Percentiles rank a stretch among this genome's conserved stretches.
Conservation (phyloP, 2,888 invertebrate species). For the Polylopha cassiicola region DNA sequence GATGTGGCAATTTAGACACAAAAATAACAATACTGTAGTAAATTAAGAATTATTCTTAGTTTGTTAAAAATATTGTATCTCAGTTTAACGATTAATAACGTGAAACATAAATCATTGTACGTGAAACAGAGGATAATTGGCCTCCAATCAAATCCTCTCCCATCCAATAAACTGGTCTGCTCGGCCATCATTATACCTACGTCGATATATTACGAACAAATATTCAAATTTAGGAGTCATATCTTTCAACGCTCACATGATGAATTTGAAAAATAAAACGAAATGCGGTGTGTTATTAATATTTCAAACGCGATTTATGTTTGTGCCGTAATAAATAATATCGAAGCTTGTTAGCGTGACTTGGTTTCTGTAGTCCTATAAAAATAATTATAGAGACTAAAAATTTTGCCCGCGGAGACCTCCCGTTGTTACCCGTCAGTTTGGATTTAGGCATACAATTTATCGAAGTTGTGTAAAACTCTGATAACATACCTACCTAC, state of each 20-base stretch:
- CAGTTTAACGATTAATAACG: no score
- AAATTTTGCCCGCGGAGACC: conserved; percentile 24
- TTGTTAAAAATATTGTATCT: no score
- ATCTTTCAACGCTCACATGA: conserved; percentile 27
- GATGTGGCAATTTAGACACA: no score
- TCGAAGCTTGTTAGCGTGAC: conserved; percentile 39
- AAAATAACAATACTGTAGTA: no score
- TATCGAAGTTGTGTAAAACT: conserved; percentile 8
- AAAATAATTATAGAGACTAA: conserved; percentile 32
- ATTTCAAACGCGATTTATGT: conserved; percentile 52
- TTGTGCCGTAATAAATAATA: conserved; percentile 49
- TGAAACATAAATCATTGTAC: background rate
- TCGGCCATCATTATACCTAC: conserved; percentile 36
- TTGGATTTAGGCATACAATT: conserved; percentile 13
- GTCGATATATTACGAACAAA: conserved; percentile 13
- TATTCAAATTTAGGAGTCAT: conserved; percentile 19
- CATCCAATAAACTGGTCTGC: conserved; percentile 29
- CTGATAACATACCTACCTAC: no score
- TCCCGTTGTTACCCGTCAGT: conserved; percentile 17
- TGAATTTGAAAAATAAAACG: conserved; percentile 31
- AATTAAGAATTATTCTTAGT: no score
- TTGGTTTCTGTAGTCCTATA: conserved; percentile 35
- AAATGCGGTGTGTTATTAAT: conserved; percentile 43
- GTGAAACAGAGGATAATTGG: conserved; percentile 37
- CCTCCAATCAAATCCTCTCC: conserved; percentile 39